Evolutionary conservation across 1,140 invertebrate genomes (phyloP), one percentile per base, ranked within the genome.

Genomic region (Centruroides vittatus): DNA sequence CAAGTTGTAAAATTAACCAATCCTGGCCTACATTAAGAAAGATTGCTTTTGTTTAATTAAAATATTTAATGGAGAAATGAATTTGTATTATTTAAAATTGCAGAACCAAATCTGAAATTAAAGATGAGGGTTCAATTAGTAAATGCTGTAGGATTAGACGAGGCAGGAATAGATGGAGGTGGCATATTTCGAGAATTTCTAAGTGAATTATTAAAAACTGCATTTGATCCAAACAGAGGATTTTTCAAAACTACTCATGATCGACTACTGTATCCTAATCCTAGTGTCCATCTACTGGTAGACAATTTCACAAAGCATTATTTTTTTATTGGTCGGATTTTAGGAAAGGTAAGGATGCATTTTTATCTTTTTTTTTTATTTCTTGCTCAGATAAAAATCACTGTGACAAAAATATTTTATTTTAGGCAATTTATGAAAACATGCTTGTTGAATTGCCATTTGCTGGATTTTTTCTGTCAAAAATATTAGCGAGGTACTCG

Each of bases 211-310:
- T 74, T 98, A 6, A 94, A 93, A 74, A 94, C 93, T 0, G 88
- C 89, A 0, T 98, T 98, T 73, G 93, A 99, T 78, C 94, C 95
- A 0, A 98, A 97, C 72, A 79, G 93, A 50, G 95, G 94, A 0
- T 89, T 98, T 69, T 98, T 98, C 73, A 74, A 86, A 57, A 78
- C 93, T 12, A 98, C 93, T 1, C 85, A 85, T 64, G 92, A 98
- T 69, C 91, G 94, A 70, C 84, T 90, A 73, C 72, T 98, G 9
- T 98, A 98, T 75, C 95, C 95, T 0, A 98, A 97, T 76, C 94
- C 94, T 0, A 86, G 87, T 50, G 90, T 93, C 9, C 80, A 86
- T 62, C 73, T 90, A 23, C 73, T 98, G 0, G 81, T 90, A 23
- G 83, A 86, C 6, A 85, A 96, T 70, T 95, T 84, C 72, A 80